Conservation (phyloP, 2,888 invertebrate genomes). For the Chrysina gloriosa region DNA sequence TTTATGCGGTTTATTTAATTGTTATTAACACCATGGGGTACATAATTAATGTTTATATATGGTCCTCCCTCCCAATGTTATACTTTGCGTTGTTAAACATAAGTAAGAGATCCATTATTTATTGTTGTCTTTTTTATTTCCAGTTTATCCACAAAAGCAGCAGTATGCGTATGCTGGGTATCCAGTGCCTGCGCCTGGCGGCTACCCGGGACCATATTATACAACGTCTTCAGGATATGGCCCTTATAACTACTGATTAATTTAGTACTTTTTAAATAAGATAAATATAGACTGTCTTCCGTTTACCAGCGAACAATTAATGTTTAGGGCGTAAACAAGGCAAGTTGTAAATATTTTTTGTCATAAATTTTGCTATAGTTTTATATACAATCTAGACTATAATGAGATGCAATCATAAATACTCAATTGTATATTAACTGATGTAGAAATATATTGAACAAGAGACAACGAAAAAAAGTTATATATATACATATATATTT, state of each 20-base stretch:
- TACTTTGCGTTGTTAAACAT: too few relatives aligned
- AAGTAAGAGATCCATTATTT: too few relatives aligned
- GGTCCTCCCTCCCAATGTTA: too few relatives aligned
- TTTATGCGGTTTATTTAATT: too few relatives aligned
- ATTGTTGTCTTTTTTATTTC: conserved; percentile 59
- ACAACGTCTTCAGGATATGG: conserved; percentile 92
- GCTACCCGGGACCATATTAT: conserved; percentile 90
- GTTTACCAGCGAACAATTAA: neutral
- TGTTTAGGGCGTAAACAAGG: neutral
- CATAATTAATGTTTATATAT: too few relatives aligned
- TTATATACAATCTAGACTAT: too few relatives aligned
- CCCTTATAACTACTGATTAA: conserved; percentile 88
- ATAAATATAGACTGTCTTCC: conserved; percentile 42
- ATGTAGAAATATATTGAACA: neutral
- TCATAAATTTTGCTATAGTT: too few relatives aligned
- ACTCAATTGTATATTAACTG: conserved; percentile 25
- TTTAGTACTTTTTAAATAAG: conserved; percentile 10
- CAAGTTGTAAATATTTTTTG: conserved; percentile 27
- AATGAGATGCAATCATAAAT: conserved; percentile 7
- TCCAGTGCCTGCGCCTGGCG: conserved; percentile 79
- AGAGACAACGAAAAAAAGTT: conserved; percentile 18
- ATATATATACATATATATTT: conserved; percentile 1
- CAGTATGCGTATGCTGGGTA: conserved; percentile 92
- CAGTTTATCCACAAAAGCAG: conserved; percentile 95
- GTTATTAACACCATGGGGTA: too few relatives aligned